Evolutionary conservation across 2,113 vertebrate species (phyloP), one percentile per base, ranked within the genome.

Genomic region (Sceloporus tristichus): DNA sequence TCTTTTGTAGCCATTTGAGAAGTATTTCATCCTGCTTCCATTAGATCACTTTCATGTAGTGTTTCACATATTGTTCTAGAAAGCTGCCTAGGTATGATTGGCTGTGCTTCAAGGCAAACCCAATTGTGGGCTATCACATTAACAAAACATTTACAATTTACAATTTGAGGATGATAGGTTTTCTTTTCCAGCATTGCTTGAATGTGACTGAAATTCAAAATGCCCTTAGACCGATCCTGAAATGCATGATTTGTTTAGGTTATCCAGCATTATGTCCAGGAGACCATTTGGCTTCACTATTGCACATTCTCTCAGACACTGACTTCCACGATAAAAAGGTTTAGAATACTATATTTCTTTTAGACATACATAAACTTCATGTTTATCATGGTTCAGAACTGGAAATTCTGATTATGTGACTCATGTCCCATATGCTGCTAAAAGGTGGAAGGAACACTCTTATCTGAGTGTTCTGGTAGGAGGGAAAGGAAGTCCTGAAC

Each of bases 241-340:
- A 79, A 79, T 68, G 40, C 54, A 27, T 68, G 42, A 82, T 81
- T 93, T 90, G 94, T 93, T 90, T 91, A 92, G 90, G 93, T 92
- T 90, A 92, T 90, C 84, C 88, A 87, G 68, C 91, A 87, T 19
- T 34, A 91, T 91, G 91, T 92, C 92, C 77, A 92, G 84, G 92
- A 95, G 92, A 93, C 94, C 91, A 88, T 94, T 96, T 95, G 91
- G 94, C 92, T 94, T 85, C 83, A 53, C 91, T 91, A 40, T 78
- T 93, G 86, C 86, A 66, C 90, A 95, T 95, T 91, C 92, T 90
- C 89, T 91, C 62, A 85, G 70, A 86, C 34, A 11, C 5, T 21
- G 93, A 74, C 80, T 92, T 95, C 92, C 80, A 62, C 93, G 93
- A 89, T 86, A 82, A 92, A 91, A 85, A 92, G 90, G 82, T 87